Evolutionary conservation across 2,888 invertebrate species (phyloP), one percentile per base, ranked within the genome.

Genomic region (Rhodophaea formosa): DNA sequence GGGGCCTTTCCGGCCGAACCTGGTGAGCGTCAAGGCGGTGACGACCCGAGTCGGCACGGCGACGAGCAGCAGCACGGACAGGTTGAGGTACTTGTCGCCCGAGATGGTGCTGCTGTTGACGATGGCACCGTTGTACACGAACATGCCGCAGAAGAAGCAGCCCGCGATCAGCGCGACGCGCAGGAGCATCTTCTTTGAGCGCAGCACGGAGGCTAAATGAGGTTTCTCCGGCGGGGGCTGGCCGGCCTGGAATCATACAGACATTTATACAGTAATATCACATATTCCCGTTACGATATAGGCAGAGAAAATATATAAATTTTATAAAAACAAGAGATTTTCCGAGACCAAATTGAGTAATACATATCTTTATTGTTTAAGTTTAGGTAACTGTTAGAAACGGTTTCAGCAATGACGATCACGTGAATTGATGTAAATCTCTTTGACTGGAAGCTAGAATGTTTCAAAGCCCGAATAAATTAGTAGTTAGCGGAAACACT

Each of bases 51-150:
- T 92, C 0, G 96, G 96, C 39, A 96, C 92, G 65, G 95, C 94
- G 14, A 95, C 93, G 30, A 94, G 78, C 46, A 93, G 84, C 54
- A 94, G 91, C 42, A 93, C 82, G 1, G 96, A 94, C 79, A 95
- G 96, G 85, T 96, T 96, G 23, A 95, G 73, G 79, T 96, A 96
- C 75, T 94, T 94, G 82, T 96, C 94, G 15, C 96, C 96, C 43
- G 93, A 92, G 52, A 97, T 86, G 16, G 93, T 92, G n/a, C 95
- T 94, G 0, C 96, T 94, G 85, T 95, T 95, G 62, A 96, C 86
- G 42, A 95, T 94, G 53, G 96, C 85, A 0, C 96, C 96, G 71
- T 94, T 96, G 82, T 94, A 96, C 10, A 96, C 94, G 67, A 96
- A 94, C 8, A 94, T 93, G 74, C 94, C 94, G 56, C 95, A 94